phyloP scores from a whole-genome alignment of 2,888 invertebrate genomes.

The Pilophorus perplexus region DNA sequence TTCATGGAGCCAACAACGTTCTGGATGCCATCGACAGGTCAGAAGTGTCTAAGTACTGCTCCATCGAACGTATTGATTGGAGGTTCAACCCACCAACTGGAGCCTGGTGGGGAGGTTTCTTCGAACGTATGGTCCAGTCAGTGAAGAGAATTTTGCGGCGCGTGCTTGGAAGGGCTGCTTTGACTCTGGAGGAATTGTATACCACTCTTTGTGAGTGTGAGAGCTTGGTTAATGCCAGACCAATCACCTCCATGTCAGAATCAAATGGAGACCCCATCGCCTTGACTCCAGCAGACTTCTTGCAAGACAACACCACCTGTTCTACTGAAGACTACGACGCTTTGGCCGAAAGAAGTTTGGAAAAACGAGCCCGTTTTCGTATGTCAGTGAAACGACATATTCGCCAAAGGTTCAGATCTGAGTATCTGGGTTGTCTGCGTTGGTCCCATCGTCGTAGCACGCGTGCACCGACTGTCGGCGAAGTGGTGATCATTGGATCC shows the following conservation, averaged over 20 bases:
- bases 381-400: too few species aligned
- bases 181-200: background rate
- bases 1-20: conserved; percentile 50
- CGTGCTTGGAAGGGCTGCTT: background rate
- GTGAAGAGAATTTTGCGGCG: conserved; percentile 4
- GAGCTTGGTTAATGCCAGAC: too few species aligned
- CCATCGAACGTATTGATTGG: conserved; percentile 49
- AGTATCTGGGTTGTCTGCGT: too few species aligned
- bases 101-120: conserved; percentile 54
- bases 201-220: conserved; percentile 26
- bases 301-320: background rate
- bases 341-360: background rate
- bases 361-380: background rate
- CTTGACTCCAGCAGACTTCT: conserved; percentile 38
- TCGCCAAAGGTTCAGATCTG: too few species aligned
- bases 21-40: conserved; percentile 57
- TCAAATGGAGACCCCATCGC: conserved; percentile 45
- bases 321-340: background rate
- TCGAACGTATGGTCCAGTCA: conserved; percentile 42
- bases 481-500: background rate
- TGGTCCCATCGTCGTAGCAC: background rate
- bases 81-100: conserved; percentile 52
- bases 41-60: too few species aligned
- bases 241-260: too few species aligned
- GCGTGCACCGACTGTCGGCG: background rate